These are phyloP conservation scores for Drosophila aff. DNA, from an alignment of 1,140 invertebrate genomes.

Conservation along the genomic window DNA sequence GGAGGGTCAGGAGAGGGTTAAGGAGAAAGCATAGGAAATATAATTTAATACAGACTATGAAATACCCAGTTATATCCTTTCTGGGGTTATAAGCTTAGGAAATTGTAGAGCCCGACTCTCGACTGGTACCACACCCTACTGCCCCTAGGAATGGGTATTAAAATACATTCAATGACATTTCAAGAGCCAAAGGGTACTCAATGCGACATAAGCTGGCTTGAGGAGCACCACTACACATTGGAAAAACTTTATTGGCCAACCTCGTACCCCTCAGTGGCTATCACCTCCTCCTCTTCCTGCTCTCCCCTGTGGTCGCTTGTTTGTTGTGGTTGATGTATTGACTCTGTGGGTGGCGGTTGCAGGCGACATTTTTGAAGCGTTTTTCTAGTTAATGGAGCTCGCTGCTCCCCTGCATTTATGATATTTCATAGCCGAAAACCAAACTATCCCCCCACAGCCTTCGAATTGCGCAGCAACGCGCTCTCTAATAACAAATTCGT, in stretches of 20 bases:
- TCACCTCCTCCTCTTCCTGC: neutral
- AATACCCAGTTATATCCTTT: neutral
- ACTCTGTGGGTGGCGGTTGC: conserved; percentile 25
- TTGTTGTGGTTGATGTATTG: conserved; percentile 49
- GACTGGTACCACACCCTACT: neutral
- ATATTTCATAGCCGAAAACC: conserved; percentile 23
- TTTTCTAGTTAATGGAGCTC: conserved; percentile 38
- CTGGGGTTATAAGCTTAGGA: no score
- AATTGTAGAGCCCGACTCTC: neutral
- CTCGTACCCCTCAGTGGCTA: conserved; percentile 14
- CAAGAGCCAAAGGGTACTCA: conserved; percentile 10
- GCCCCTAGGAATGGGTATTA: neutral
- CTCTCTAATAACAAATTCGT: conserved; percentile 55
- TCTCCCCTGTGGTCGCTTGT: conserved; percentile 3
- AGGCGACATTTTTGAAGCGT: conserved; percentile 27
- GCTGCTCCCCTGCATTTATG: conserved; percentile 29
- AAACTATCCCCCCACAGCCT: conserved; percentile 10
- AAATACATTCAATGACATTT: conserved; percentile 32
- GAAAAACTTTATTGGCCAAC: conserved; percentile 30
- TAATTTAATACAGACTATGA: neutral
- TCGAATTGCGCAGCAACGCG: conserved; percentile 51
- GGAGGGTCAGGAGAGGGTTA: conserved; percentile 6
- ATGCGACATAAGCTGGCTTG: conserved; percentile 37
- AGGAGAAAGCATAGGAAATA: neutral
- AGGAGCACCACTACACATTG: conserved; percentile 25